Base-by-base conservation (phyloP, 2,888 invertebrate species). In the Gastrophysa polygoni region DNA sequence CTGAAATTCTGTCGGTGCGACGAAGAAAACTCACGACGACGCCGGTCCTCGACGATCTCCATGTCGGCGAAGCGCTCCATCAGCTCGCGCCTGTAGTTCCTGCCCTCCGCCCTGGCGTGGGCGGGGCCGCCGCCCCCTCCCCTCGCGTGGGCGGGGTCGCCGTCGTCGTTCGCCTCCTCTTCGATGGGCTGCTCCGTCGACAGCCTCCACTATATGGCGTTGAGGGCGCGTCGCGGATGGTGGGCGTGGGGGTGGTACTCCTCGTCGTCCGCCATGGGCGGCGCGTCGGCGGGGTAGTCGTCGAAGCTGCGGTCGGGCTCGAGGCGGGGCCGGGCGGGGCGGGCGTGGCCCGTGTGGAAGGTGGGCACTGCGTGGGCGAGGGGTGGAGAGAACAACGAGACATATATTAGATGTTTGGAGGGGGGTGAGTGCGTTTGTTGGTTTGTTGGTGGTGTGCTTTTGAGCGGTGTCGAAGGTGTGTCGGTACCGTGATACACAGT, bases 131-230 rank as follows among this genome's bases (percentile, higher is more conserved):
- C n/a, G n/a, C n/a, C n/a, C n/a, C n/a, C n/a, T n/a, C n/a, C n/a
- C n/a, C n/a, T n/a, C n/a, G n/a, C n/a, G n/a, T 76, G 1, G 73
- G 70, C 61, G 71, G 72, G 44, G 79, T 77, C 66, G 78, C 79
- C 66, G 58, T 81, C 80, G 75, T 80, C 80, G 72, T 79, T 80
- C 73, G 78, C 71, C 71, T 82, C 81, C 75, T 81, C 81, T 79
- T 80, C 82, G 80, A 82, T 82, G 73, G 82, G 81, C 71, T 80
- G 81, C 72, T 82, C 82, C 82, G 82, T 79, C 77, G 81, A 80
- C 74, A 82, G 81, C 81, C 82, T 81, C 81, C 82, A 85, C 87
- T 89, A 91, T 82, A 91, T 90, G 80, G 89, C 90, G 83, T 90
- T 90, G 75, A 89, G 86, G 73, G 89, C 88, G 77, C 90, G 85